These are phyloP conservation scores for Elaeidobius kamerunicus DNA, from an alignment of 2,888 invertebrate species.

Conservation along the genomic window DNA sequence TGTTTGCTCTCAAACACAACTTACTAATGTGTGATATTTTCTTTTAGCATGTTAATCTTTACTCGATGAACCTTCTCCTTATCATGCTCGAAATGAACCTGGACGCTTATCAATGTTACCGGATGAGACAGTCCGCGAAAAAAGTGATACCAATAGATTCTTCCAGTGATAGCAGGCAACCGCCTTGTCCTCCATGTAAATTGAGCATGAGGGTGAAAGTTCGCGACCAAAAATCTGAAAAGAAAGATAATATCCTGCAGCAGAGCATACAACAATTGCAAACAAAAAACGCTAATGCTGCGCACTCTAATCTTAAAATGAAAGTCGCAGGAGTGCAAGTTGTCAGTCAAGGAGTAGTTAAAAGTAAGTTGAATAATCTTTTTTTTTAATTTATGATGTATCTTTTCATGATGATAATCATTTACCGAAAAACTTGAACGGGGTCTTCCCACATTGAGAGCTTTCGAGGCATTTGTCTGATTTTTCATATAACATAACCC, in stretches of 20 bases:
- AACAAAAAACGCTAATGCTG: slow-evolving; percentile 14
- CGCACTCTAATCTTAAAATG: slow-evolving; percentile 40
- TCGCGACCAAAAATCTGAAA: slow-evolving; percentile 28
- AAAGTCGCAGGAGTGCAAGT: slow-evolving; percentile 52
- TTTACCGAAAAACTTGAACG: slow-evolving; percentile 25
- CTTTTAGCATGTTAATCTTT: slow-evolving; percentile 66
- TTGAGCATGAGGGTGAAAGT: slow-evolving; percentile 41
- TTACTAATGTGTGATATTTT: slow-evolving; percentile 19
- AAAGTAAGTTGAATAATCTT: slow-evolving; percentile 47
- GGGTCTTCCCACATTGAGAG: slow-evolving; percentile 30
- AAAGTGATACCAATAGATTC: slow-evolving; percentile 62
- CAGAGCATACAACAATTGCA: slow-evolving; percentile 17
- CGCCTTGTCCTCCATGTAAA: slow-evolving; percentile 59
- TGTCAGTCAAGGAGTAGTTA: slow-evolving; percentile 55
- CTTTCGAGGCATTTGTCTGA: slow-evolving; percentile 33
- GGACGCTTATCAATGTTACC: slow-evolving; percentile 82
- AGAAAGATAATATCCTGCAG: slow-evolving; percentile 29
- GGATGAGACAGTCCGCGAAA: slow-evolving; percentile 70
- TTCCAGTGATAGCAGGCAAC: slow-evolving; percentile 55
- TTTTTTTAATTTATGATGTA: background rate
- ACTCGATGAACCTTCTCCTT: slow-evolving; percentile 61
- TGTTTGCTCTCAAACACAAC: background rate
- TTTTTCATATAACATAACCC: background rate
- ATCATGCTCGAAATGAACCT: slow-evolving; percentile 65
- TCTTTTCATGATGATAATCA: slow-evolving; percentile 22